Conservation (phyloP, 2,888 invertebrate genomes). For the Leucophora obtusa region DNA sequence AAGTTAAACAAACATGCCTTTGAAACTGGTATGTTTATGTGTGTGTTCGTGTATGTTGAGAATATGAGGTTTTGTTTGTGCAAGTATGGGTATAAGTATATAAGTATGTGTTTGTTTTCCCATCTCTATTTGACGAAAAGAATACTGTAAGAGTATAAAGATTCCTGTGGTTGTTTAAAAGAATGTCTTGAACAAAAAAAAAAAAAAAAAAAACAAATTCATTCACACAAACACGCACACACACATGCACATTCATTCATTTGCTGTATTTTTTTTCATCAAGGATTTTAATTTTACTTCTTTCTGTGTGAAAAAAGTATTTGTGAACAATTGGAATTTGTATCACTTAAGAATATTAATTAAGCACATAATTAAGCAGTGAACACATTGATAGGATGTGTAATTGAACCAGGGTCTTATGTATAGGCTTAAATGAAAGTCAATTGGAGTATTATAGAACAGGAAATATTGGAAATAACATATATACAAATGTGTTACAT, state of each 20-base stretch:
- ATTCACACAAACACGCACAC: background rate
- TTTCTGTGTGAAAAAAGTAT: conserved; percentile 28
- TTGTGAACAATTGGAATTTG: conserved; percentile 56
- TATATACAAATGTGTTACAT: conserved; percentile 14
- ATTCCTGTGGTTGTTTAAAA: conserved; percentile 49
- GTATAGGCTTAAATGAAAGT: background rate
- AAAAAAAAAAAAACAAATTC: background rate
- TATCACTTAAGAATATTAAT: conserved; percentile 54
- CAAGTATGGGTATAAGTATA: background rate
- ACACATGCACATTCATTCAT: conserved; percentile 11
- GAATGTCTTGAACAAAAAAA: conserved; percentile 41
- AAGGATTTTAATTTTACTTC: background rate
- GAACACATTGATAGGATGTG: background rate
- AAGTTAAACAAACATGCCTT: background rate
- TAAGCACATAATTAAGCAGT: conserved; percentile 53
- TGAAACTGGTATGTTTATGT: background rate
- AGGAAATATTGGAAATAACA: conserved; percentile 17
- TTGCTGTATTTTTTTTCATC: conserved; percentile 7
- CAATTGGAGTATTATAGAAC: background rate
- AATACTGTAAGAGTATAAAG: conserved; percentile 35
- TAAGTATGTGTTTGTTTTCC: background rate
- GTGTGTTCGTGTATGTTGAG: background rate
- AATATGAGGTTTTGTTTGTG: background rate
- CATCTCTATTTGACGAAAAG: background rate
- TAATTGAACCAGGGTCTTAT: background rate